Base-by-base conservation (phyloP, 2,888 invertebrate genomes). In the Nysson spinosus region DNA sequence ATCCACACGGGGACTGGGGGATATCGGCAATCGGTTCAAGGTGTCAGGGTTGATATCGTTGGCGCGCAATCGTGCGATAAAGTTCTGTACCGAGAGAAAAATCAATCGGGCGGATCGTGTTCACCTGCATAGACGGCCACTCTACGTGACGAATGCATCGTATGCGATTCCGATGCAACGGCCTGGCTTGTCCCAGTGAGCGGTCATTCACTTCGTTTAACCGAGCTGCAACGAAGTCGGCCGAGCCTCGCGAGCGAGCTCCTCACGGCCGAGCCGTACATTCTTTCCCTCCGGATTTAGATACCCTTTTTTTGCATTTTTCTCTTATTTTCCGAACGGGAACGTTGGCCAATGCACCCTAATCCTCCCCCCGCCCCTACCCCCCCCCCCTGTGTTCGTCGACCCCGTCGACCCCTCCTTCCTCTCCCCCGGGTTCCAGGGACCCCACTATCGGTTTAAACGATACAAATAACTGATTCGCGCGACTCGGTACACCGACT, bases 191-290 rank as follows among this genome's bases (percentile, higher is more conserved):
- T 82, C 86, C 87, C 84, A 87, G 85, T 87, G 82, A 82, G 86
- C 84, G 87, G 84, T 77, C 85, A 81, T 87, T 87, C 81, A 85
- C 86, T 86, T 79, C 37, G 20, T 49, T 43, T 79, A 82, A 82
- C 84, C 82, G 82, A 84, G 83, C 44, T 39, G 63, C 54, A 65
- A 71, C 82, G 81, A 74, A 73, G 54, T 22, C 65, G 37, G 19
- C 42, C 46, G 52, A 49, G 40, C 26, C 32, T 30, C 37, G 42
- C 35, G 30, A 35, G 16, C 37, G 20, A 44, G 50, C n/a, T 20
- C 54, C 65, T 32, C 66, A 72, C 75, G n/a, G 24, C 19, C 26
- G 24, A 11, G 37, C 37, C 34, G 50, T 14, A 50, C 32, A 52
- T 51, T 69, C 61, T 60, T 69, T 60, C 19, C 16, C 44, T 52